Conservation (phyloP, 1,140 invertebrate species). For the Hyles vespertilio region DNA sequence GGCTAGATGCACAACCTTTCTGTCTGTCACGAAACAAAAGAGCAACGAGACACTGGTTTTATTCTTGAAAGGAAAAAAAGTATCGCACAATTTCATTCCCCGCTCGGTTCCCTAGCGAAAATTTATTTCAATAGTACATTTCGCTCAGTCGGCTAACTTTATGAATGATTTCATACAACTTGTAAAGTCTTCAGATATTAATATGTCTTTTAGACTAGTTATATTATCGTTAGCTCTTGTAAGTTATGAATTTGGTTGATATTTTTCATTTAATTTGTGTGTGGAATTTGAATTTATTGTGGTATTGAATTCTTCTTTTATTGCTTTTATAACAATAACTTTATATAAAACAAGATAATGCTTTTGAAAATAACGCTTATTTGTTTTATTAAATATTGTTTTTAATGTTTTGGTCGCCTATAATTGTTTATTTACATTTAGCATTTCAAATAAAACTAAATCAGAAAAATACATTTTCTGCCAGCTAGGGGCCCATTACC, state of each 20-base stretch:
- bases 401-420: no score
- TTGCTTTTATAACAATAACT: no score
- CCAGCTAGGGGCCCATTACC: no score
- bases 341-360: no score
- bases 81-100: slow-evolving; percentile 40
- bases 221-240: not conserved
- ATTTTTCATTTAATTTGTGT: not conserved
- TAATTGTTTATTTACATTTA: no score
- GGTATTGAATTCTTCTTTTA: no score
- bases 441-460: no score
- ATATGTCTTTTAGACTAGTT: slow-evolving; percentile 1
- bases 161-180: slow-evolving; percentile 15
- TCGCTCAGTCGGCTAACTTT: slow-evolving; percentile 14
- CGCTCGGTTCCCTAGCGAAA: slow-evolving; percentile 37
- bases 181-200: slow-evolving; percentile 1
- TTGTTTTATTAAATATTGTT: no score
- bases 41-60: slow-evolving; percentile 47
- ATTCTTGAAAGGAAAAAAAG: slow-evolving; percentile 36
- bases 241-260: not conserved
- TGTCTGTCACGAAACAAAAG: slow-evolving; percentile 31
- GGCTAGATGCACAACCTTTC: not conserved
- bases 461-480: no score
- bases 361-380: no score
- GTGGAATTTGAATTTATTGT: not conserved
- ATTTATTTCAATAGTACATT: slow-evolving; percentile 36